Evolutionary conservation across 2,888 invertebrate species (phyloP).

Genomic region (Aleiodes testaceus): DNA sequence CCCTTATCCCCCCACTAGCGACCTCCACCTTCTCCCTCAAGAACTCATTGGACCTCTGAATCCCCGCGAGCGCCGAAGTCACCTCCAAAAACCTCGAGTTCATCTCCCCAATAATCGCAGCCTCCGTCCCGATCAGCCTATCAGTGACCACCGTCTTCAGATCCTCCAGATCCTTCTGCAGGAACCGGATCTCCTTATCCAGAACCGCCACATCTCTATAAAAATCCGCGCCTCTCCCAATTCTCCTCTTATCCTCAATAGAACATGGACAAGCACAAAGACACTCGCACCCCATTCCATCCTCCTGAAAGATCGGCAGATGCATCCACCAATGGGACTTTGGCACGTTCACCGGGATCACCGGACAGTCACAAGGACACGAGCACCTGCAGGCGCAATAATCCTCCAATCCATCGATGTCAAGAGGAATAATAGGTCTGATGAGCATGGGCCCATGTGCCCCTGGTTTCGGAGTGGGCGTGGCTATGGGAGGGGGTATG

Average conservation of each 20-base stretch:
- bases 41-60: no score
- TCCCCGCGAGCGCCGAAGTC: no score
- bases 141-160: no score
- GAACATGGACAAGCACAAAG: constrained; percentile 39
- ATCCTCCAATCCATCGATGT: constrained; percentile 28
- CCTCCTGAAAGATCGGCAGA: neutral
- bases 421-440: constrained; percentile 26
- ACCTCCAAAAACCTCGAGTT: no score
- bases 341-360: neutral
- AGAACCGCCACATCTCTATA: no score
- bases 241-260: neutral
- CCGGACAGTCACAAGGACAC: constrained; percentile 41
- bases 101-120: no score
- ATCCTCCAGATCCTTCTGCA: no score
- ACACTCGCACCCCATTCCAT: neutral
- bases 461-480: neutral
- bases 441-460: neutral
- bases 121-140: no score
- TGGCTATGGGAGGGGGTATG: neutral
- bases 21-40: no score
- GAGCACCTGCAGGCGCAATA: constrained; percentile 48
- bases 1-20: no score
- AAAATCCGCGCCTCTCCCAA: no score
- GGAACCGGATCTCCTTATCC: no score
- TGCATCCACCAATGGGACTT: constrained; percentile 2